A percentile compares a stretch with the other conserved stretches of the same genome.
These are phyloP conservation scores for Euphydryas editha DNA, from an alignment of 2,888 invertebrate species.

Conservation along the genomic window DNA sequence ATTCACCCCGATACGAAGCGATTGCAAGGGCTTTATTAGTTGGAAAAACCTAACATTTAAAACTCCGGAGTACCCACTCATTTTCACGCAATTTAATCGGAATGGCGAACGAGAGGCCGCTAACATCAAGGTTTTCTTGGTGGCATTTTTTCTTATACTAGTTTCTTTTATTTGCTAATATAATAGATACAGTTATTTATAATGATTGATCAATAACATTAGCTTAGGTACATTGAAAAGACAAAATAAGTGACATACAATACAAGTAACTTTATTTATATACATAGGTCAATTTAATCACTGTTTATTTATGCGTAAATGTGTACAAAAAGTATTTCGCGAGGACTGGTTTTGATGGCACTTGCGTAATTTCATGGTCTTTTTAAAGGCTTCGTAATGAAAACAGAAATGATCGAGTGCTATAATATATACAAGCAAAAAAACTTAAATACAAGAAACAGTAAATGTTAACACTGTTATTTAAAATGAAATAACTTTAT, in stretches of 20 bases:
- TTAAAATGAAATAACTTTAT: too few relatives aligned
- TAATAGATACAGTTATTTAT: background rate
- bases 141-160: conserved; percentile 35
- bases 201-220: background rate
- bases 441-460: too few relatives aligned
- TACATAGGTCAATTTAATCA: background rate
- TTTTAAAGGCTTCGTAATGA: too few relatives aligned
- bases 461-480: too few relatives aligned
- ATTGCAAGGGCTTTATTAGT: background rate
- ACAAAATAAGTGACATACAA: background rate
- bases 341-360: background rate
- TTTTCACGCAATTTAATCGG: conserved; percentile 33
- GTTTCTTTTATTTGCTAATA: conserved; percentile 25
- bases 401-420: too few relatives aligned
- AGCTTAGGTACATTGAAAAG: background rate
- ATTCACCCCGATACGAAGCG: background rate
- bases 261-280: background rate
- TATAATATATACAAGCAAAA: too few relatives aligned
- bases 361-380: background rate
- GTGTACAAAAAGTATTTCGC: background rate
- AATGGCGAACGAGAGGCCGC: conserved; percentile 27
- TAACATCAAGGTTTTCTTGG: conserved; percentile 34
- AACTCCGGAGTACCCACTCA: conserved; percentile 22
- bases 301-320: background rate
- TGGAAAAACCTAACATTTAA: conserved; percentile 14